phyloP scores from a whole-genome alignment of 2,797 vertebrate genomes.

The Onychomys leucogaster region DNA sequence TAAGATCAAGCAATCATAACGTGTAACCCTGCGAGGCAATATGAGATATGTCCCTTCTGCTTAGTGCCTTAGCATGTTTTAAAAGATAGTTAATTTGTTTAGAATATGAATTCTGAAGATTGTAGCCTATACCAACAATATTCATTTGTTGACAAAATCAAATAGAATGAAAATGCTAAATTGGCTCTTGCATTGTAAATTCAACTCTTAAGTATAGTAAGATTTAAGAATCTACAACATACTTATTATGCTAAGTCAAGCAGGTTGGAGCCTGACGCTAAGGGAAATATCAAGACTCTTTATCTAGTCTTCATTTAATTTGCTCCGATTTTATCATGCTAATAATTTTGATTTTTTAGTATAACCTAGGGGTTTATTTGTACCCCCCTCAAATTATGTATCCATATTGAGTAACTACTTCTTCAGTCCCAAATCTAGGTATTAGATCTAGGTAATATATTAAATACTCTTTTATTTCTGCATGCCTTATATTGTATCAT shows the following conservation, averaged over 20 bases:
- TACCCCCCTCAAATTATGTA: neutral
- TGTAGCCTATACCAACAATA: neutral
- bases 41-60: neutral
- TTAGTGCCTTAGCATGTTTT: neutral
- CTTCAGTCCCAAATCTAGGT: neutral
- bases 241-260: neutral
- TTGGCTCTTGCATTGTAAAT: neutral
- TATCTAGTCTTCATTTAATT: neutral
- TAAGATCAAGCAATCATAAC: neutral
- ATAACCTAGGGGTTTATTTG: neutral
- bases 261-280: neutral
- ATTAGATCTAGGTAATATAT: neutral
- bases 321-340: neutral
- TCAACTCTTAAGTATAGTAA: neutral
- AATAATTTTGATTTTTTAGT: slow-evolving; percentile 1
- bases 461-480: neutral
- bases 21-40: neutral
- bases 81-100: neutral
- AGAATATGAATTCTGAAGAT: neutral
- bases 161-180: neutral
- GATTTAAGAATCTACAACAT: neutral
- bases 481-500: neutral
- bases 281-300: neutral
- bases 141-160: neutral
- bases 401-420: neutral